Evolutionary conservation across 1,140 invertebrate genomes (phyloP).

Genomic region (Hyposmocoma kahamanoa): DNA sequence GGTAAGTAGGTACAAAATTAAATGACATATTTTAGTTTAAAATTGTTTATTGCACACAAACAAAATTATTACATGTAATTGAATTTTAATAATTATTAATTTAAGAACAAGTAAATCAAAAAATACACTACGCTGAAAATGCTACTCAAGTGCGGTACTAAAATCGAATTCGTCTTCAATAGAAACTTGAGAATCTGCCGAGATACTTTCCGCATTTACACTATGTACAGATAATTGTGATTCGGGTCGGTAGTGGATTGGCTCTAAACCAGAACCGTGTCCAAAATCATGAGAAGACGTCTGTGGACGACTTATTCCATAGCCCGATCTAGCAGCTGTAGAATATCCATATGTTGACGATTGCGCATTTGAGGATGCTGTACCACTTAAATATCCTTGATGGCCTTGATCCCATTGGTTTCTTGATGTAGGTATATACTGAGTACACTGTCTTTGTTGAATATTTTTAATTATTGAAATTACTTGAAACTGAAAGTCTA

Average conservation of each 20-base stretch:
- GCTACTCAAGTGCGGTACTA: conserved; percentile 15
- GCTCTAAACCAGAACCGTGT: conserved; percentile 21
- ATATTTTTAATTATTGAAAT: conserved; percentile 9
- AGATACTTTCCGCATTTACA: conserved; percentile 19
- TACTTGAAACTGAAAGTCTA: conserved; percentile 10
- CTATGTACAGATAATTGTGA: conserved; percentile 20
- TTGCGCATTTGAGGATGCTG: conserved; percentile 17
- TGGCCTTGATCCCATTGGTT: conserved; percentile 20
- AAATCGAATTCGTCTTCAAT: conserved; percentile 24
- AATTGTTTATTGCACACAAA: conserved; percentile 6
- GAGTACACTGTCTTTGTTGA: conserved; percentile 17
- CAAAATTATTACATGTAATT: conserved; percentile 10
- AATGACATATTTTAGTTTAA: too few species aligned
- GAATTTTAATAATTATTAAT: conserved; percentile 10
- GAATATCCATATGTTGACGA: conserved; percentile 20
- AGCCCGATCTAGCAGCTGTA: conserved; percentile 22
- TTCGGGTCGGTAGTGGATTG: conserved; percentile 21
- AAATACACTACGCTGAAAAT: conserved; percentile 10
- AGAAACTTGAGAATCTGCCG: conserved; percentile 19
- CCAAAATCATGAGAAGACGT: conserved; percentile 19
- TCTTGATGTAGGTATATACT: conserved; percentile 20
- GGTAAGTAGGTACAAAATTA: conserved; percentile 15
- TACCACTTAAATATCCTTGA: conserved; percentile 16
- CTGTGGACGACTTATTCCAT: conserved; percentile 20
- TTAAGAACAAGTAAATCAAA: conserved; percentile 10